phyloP scores from a whole-genome alignment of 2,113 vertebrate genomes.

The Tympanuchus pallidicinctus region DNA sequence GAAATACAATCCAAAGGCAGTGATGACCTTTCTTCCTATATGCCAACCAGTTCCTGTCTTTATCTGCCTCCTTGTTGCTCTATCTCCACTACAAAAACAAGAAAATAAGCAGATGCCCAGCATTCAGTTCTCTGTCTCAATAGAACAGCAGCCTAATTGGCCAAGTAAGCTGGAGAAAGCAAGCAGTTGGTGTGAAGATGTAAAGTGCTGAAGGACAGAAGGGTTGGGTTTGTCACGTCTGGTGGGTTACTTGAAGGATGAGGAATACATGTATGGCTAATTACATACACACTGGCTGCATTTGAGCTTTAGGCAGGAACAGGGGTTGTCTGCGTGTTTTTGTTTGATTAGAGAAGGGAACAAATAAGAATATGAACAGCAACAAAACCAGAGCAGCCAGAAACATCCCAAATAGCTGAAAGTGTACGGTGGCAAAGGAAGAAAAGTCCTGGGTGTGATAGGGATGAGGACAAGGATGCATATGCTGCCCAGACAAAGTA shows the following conservation, averaged over 20 bases:
- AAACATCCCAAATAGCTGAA: background rate
- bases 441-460: background rate
- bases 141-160: background rate
- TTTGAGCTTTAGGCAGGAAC: slow-evolving; percentile 2
- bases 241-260: slow-evolving; percentile 27
- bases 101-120: background rate
- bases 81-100: background rate
- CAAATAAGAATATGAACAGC: background rate
- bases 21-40: background rate
- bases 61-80: background rate
- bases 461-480: background rate
- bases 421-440: background rate
- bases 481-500: background rate
- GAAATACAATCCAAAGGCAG: background rate
- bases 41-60: background rate
- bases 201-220: background rate
- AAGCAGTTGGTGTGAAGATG: slow-evolving; percentile 2
- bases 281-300: background rate
- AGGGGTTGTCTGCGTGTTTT: background rate
- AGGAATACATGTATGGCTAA: slow-evolving; percentile 24
- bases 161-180: background rate
- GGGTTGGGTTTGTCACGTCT: slow-evolving; percentile 8
- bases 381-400: background rate
- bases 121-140: background rate
- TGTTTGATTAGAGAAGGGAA: background rate